Percentiles rank a stretch among this genome's conserved stretches.
Evolutionary conservation across 2,113 vertebrate genomes (phyloP).

Genomic region (Callocephalon fimbriatum): DNA sequence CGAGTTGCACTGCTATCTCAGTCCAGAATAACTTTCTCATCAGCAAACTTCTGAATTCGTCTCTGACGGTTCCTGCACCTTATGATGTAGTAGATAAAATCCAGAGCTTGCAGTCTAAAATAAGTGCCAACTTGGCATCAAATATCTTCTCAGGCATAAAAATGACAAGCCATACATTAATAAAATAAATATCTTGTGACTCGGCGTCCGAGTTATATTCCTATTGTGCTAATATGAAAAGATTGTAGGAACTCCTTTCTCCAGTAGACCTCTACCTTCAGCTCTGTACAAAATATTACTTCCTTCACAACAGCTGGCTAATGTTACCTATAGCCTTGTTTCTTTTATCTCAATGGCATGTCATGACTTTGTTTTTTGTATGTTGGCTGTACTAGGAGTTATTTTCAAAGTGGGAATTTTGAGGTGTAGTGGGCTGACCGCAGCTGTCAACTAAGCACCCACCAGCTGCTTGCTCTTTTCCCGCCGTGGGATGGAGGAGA

Average conservation of each 20-base stretch:
- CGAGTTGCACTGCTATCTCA: not conserved
- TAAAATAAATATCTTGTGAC: not conserved
- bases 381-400: not conserved
- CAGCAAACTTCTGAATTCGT: not conserved
- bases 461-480: rapidly evolving
- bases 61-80: not conserved
- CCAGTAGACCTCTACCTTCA: not conserved
- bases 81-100: not conserved
- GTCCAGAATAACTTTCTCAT: not conserved
- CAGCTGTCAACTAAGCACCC: not conserved
- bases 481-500: not conserved
- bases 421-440: not conserved
- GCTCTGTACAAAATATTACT: not conserved
- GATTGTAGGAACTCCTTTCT: not conserved
- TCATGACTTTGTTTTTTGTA: not conserved
- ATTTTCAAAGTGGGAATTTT: not conserved
- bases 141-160: not conserved
- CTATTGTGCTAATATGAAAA: not conserved
- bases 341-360: not conserved
- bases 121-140: not conserved
- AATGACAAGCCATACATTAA: not conserved
- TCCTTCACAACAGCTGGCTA: not conserved
- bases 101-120: not conserved
- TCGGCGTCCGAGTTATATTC: not conserved
- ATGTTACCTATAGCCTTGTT: not conserved